phyloP scores from a whole-genome alignment of 2,113 vertebrate genomes.

The Tretioscincus oriximinensis region DNA sequence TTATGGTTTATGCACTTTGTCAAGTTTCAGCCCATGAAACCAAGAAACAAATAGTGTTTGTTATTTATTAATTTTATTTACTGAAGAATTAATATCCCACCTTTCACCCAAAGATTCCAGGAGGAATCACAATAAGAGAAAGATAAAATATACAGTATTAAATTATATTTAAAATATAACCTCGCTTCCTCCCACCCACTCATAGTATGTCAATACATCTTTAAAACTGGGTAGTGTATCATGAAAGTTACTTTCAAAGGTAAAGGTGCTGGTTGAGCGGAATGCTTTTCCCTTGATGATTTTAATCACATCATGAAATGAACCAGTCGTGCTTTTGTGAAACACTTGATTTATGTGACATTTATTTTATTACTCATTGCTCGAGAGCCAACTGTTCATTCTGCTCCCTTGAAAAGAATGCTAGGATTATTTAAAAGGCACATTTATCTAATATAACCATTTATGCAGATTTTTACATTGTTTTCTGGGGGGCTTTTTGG shows the following conservation, averaged over 20 bases:
- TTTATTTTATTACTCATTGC: slow-evolving; percentile 25
- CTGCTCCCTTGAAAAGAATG: background rate
- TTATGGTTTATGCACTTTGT: too few relatives aligned
- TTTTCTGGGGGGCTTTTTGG: background rate
- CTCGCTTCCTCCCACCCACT: too few relatives aligned
- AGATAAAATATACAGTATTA: too few relatives aligned
- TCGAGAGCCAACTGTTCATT: slow-evolving; percentile 38
- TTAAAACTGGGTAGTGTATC: slow-evolving; percentile 24
- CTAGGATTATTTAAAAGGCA: slow-evolving; percentile 22
- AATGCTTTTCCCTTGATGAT: slow-evolving; percentile 55
- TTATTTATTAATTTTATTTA: too few relatives aligned
- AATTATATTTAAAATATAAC: too few relatives aligned
- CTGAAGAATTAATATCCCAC: too few relatives aligned
- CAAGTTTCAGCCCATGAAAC: slow-evolving; percentile 23
- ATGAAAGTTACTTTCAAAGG: slow-evolving; percentile 44
- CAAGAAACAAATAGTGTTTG: slow-evolving; percentile 21
- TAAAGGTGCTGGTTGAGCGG: slow-evolving; percentile 44
- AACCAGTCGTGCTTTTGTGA: slow-evolving; percentile 44
- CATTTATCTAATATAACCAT: background rate
- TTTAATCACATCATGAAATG: slow-evolving; percentile 55
- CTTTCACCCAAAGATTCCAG: too few relatives aligned
- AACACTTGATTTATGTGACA: slow-evolving; percentile 53
- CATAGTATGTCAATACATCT: slow-evolving; percentile 27
- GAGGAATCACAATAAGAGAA: too few relatives aligned
- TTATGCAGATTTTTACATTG: background rate